Evolutionary conservation across 2,888 invertebrate species (phyloP).

Genomic region (Dicycla oo): DNA sequence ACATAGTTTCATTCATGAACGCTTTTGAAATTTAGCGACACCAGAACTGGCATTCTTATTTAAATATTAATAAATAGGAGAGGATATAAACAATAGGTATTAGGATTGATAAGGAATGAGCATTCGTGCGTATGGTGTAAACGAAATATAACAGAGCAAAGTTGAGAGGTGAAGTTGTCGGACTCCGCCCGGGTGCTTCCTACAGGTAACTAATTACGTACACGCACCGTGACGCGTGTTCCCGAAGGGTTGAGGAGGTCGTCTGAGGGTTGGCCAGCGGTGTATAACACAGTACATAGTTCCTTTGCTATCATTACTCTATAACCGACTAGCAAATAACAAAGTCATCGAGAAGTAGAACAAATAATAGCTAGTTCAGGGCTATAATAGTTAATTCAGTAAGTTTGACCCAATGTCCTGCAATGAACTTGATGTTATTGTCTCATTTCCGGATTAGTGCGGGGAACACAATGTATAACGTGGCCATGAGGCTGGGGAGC

Average conservation of each 20-base stretch:
- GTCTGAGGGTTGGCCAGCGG: background rate
- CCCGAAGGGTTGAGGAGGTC: too few relatives aligned
- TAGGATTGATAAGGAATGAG: too few relatives aligned
- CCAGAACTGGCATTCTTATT: too few relatives aligned
- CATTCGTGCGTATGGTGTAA: background rate
- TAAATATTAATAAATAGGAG: too few relatives aligned
- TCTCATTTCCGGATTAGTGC: slow-evolving; percentile 57
- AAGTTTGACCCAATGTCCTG: slow-evolving; percentile 48
- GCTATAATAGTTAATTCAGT: slow-evolving; percentile 13
- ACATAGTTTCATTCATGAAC: too few relatives aligned
- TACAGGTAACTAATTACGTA: too few relatives aligned
- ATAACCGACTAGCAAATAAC: background rate
- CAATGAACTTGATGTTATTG: slow-evolving; percentile 34
- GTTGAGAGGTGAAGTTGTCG: too few relatives aligned
- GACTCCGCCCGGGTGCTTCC: background rate
- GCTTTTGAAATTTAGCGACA: too few relatives aligned
- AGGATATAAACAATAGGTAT: background rate
- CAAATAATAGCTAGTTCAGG: too few relatives aligned
- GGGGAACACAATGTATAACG: slow-evolving; percentile 19
- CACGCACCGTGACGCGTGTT: background rate
- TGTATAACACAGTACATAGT: background rate
- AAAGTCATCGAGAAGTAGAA: background rate
- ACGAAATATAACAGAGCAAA: background rate
- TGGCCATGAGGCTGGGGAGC: background rate
- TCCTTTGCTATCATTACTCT: background rate